These are phyloP conservation scores for Trichonephila inaurata DNA, from an alignment of 1,140 invertebrate species.

Conservation along the genomic window DNA sequence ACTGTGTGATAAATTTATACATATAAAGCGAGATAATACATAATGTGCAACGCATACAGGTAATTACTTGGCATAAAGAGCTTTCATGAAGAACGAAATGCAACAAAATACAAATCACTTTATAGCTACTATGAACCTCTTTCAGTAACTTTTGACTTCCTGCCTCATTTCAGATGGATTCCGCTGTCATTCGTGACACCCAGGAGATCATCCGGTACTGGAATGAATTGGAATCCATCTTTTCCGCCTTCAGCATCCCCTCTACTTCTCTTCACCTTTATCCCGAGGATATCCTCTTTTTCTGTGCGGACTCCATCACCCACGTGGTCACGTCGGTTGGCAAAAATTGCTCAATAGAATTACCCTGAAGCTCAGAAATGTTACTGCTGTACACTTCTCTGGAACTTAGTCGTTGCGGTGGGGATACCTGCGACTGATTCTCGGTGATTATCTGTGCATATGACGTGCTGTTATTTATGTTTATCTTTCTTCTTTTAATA, in stretches of 20 bases:
- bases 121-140: too few relatives aligned
- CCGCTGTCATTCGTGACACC: neutral
- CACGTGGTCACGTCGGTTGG: conserved; percentile 54
- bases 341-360: conserved; percentile 32
- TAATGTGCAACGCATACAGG: too few relatives aligned
- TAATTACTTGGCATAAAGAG: too few relatives aligned
- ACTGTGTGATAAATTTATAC: too few relatives aligned
- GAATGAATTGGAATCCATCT: conserved; percentile 56
- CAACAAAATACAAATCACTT: too few relatives aligned
- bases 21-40: too few relatives aligned
- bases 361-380: conserved; percentile 27
- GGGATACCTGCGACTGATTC: neutral
- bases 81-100: too few relatives aligned
- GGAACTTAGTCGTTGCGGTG: neutral
- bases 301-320: conserved; percentile 50
- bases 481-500: neutral
- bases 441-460: neutral
- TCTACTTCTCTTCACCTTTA: conserved; percentile 11
- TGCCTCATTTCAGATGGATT: conserved; percentile 43
- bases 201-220: conserved; percentile 46
- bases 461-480: neutral
- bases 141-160: neutral
- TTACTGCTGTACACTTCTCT: too few relatives aligned
- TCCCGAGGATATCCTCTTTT: conserved; percentile 9
- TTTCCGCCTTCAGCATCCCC: neutral